Base-by-base conservation (phyloP, 2,797 vertebrate species). In the Lycodopsis pacificus region DNA sequence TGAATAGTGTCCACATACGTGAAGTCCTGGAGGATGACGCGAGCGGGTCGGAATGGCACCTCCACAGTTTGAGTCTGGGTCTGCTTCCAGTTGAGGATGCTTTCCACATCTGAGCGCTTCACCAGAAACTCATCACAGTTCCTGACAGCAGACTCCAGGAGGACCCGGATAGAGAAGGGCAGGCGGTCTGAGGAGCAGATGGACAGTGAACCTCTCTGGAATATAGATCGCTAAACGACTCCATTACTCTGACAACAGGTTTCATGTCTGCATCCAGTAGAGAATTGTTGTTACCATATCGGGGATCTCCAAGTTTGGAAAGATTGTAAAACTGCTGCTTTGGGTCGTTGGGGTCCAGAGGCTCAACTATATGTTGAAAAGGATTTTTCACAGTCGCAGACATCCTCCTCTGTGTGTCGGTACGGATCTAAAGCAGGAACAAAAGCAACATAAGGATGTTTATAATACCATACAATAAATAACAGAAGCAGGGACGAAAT, bases 1-100 rank as follows among this genome's bases (percentile, higher is more conserved):
- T 7, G 1, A 65, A 49, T 0, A 4, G 13, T 0, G 1, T 6
- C 8, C 38, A 88, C 93, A 3, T 94, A 99, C 98, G 98, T 99
- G 81, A 99, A 98, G 89, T 99, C 98, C 88, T 99, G 98, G 22
- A 99, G 94, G 89, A 99, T 99, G 88, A 99, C 98, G 0, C 98
- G 96, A 1, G 98, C 97, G 2, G 98, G 98, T 70, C 94, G 96
- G 93, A 99, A 99, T 0, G 98, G 98, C 7, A 99, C 97, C 94
- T 99, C 98, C 76, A 99, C 96, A 11, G 93, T 96, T 66, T 96
- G 91, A 61, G 94, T 94, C 91, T 99, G 98, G 38, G 95, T 94
- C 72, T 94, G 80, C 72, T 96, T 96, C 98, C 98, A 99, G 91
- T 97, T 95, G 8, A 99, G 95, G 89, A 99, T 98, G 83, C 95